Conservation (phyloP, 1,140 invertebrate species). For the Harlomillsia oculata region DNA sequence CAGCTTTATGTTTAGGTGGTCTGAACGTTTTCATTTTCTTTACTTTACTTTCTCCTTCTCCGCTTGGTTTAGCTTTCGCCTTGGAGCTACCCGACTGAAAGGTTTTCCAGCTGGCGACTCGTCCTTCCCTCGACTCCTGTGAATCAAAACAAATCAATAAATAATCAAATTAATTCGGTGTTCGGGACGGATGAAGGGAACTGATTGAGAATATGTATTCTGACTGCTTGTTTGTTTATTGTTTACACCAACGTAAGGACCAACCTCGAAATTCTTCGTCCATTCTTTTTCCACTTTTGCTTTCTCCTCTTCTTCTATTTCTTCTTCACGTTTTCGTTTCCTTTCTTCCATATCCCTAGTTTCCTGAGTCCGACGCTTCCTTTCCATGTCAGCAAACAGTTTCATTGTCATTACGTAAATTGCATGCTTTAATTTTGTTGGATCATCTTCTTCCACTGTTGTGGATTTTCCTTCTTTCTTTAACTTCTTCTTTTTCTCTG, state of each 20-base stretch:
- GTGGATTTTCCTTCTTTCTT: conserved; percentile 80
- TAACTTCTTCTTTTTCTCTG: conserved; percentile 86
- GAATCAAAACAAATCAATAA: conserved; percentile 36
- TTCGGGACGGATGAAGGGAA: no score
- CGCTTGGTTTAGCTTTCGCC: conserved; percentile 9
- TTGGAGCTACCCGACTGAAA: conserved; percentile 67
- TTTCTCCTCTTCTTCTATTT: conserved; percentile 84
- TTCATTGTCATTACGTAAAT: conserved; percentile 97
- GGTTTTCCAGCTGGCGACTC: conserved; percentile 91
- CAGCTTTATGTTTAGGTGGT: conserved; percentile 92
- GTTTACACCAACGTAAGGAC: not conserved
- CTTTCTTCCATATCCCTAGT: conserved; percentile 78
- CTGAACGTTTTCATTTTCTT: conserved; percentile 72
- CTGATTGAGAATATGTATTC: not conserved
- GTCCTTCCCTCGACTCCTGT: conserved; percentile 80
- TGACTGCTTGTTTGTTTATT: not conserved
- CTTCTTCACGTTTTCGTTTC: conserved; percentile 87
- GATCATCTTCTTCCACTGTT: conserved; percentile 88
- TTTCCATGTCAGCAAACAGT: conserved; percentile 93
- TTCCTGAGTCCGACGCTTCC: conserved; percentile 47
- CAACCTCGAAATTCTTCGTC: conserved; percentile 94
- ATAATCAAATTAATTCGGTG: conserved; percentile 15
- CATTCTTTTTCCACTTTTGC: conserved; percentile 83
- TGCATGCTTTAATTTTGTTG: conserved; percentile 82
- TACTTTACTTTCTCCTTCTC: conserved; percentile 48